Conservation (phyloP, 2,888 invertebrate genomes). For the Lasioglossum vierecki region DNA sequence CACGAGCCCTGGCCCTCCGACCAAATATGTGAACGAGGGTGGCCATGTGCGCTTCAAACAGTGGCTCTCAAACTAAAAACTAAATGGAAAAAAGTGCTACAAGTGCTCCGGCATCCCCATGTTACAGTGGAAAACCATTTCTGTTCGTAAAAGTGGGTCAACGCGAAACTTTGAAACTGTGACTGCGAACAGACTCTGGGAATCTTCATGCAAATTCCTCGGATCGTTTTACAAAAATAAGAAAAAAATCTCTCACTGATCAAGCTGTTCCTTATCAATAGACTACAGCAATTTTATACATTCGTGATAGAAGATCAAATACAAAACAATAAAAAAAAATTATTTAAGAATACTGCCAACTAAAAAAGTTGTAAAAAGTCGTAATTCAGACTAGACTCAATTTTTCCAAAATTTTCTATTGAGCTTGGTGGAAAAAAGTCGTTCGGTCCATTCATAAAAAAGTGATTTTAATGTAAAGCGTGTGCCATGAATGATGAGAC, state of each 20-base stretch:
- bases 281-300: not conserved
- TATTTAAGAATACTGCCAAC: too few species aligned
- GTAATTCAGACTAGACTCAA: too few species aligned
- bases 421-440: too few species aligned
- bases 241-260: not conserved
- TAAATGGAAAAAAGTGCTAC: not conserved
- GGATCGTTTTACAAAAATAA: not conserved
- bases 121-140: not conserved
- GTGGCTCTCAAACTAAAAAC: conserved; percentile 58
- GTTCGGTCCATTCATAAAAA: not conserved
- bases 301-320: too few species aligned
- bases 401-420: too few species aligned
- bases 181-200: not conserved
- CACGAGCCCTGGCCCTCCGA: conserved; percentile 36
- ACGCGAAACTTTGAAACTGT: not conserved
- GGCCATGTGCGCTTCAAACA: conserved; percentile 53
- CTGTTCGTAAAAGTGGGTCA: not conserved
- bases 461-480: not conserved
- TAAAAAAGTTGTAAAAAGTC: not conserved
- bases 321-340: too few species aligned
- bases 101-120: not conserved
- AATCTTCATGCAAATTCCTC: not conserved
- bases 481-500: not conserved
- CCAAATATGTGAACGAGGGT: conserved; percentile 44
- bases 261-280: not conserved